Conservation (phyloP, 2,888 invertebrate genomes). For the Nephrotoma guestfalica region DNA sequence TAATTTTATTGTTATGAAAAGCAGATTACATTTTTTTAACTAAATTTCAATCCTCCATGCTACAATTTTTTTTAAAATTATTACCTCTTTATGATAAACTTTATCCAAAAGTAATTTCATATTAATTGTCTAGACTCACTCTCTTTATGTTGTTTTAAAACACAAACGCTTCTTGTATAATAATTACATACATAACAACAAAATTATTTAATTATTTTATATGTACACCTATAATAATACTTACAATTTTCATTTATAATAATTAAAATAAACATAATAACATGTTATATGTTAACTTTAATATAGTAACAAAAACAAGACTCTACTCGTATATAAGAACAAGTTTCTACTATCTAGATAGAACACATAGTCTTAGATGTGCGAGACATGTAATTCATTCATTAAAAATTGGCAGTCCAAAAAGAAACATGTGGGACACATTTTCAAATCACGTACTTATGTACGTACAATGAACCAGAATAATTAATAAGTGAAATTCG, state of each 20-base stretch:
- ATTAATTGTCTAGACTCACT: neutral
- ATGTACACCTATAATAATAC: neutral
- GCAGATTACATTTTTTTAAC: neutral
- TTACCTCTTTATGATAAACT: too few species aligned
- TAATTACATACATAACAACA: too few species aligned
- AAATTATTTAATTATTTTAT: neutral
- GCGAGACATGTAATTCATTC: too few species aligned
- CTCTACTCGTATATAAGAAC: too few species aligned
- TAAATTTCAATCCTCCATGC: neutral
- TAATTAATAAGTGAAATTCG: neutral
- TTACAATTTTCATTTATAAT: neutral
- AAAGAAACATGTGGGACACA: too few species aligned
- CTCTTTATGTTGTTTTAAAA: neutral
- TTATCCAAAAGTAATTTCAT: neutral
- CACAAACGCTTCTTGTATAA: neutral
- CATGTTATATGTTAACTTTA: too few species aligned
- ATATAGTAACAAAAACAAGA: too few species aligned
- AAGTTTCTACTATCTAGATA: too few species aligned
- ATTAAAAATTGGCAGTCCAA: too few species aligned
- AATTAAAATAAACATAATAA: neutral
- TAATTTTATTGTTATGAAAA: neutral
- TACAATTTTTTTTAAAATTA: neutral
- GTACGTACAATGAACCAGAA: too few species aligned
- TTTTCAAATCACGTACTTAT: too few species aligned
- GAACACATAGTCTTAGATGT: too few species aligned